Conservation (phyloP, 2,113 vertebrate species). For the Ictalurus furcatus region DNA sequence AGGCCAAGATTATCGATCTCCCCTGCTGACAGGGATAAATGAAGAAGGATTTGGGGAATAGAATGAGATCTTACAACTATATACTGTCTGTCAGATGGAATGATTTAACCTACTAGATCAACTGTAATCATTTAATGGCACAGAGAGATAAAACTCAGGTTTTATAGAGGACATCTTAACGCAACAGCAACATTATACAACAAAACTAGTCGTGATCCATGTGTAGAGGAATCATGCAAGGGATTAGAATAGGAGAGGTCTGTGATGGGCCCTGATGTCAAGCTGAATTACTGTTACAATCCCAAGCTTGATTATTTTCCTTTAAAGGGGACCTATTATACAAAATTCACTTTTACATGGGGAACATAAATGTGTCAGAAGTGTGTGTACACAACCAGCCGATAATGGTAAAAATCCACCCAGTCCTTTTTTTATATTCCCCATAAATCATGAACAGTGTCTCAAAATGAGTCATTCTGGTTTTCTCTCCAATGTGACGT, state of each 20-base stretch:
- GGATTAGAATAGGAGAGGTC: not conserved
- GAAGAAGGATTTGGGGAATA: conserved; percentile 12
- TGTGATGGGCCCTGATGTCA: not conserved
- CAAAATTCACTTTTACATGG: no score
- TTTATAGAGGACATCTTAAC: not conserved
- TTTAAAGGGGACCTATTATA: not conserved
- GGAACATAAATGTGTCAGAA: no score
- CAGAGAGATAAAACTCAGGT: not conserved
- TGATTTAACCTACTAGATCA: not conserved
- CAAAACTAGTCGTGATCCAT: not conserved
- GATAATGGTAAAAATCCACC: no score
- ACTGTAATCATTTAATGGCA: not conserved
- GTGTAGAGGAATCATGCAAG: not conserved
- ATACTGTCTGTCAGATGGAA: conserved; percentile 7
- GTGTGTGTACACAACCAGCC: no score
- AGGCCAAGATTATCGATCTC: conserved; percentile 19
- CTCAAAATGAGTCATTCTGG: no score
- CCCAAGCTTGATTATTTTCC: not conserved
- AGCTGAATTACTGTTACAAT: not conserved
- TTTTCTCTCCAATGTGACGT: no score
- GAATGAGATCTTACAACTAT: conserved; percentile 20
- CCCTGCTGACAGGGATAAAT: conserved; percentile 19
- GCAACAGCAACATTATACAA: not conserved
- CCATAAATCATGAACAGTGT: no score
- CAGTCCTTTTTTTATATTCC: no score